A percentile compares a stretch with the other conserved stretches of the same genome.
Evolutionary conservation across 2,797 vertebrate species (phyloP).

Genomic region (Brachyrhaphis roseni): DNA sequence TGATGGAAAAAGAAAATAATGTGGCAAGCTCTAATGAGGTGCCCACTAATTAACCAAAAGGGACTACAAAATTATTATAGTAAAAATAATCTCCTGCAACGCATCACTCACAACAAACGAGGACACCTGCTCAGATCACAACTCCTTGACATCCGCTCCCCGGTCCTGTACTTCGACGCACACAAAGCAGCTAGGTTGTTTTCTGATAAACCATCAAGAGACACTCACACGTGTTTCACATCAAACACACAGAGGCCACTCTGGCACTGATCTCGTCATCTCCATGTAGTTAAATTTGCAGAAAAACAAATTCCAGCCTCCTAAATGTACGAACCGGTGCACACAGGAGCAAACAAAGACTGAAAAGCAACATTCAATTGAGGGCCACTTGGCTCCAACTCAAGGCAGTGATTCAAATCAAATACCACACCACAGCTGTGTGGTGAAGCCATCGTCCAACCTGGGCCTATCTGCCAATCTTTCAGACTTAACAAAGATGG

Average conservation of each 20-base stretch:
- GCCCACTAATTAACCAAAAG: constrained; percentile 61
- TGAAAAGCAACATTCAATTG: constrained; percentile 46
- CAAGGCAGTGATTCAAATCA: constrained; percentile 61
- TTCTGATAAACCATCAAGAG: constrained; percentile 17
- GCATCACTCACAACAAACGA: constrained; percentile 60
- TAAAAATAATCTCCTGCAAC: constrained; percentile 46
- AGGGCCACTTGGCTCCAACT: constrained; percentile 50
- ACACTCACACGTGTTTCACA: constrained; percentile 7
- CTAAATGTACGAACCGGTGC: constrained; percentile 33
- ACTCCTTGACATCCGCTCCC: constrained; percentile 26
- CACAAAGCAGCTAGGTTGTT: constrained; percentile 16
- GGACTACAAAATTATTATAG: constrained; percentile 61
- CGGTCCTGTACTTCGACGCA: constrained; percentile 34
- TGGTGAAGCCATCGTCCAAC: constrained; percentile 7
- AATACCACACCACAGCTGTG: constrained; percentile 41
- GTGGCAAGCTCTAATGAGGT: constrained; percentile 44
- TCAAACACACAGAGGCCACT: constrained; percentile 15
- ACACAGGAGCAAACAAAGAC: constrained; percentile 43
- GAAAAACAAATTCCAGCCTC: constrained; percentile 40
- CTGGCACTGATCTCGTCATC: constrained; percentile 28
- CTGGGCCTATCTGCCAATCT: constrained; percentile 31
- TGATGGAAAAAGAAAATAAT: constrained; percentile 44
- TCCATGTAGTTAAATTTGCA: constrained; percentile 21
- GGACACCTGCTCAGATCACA: constrained; percentile 61
- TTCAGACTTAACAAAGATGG: constrained; percentile 16